These are phyloP conservation scores for Dryadula phaetusa DNA, from an alignment of 2,888 invertebrate genomes.

Conservation along the genomic window DNA sequence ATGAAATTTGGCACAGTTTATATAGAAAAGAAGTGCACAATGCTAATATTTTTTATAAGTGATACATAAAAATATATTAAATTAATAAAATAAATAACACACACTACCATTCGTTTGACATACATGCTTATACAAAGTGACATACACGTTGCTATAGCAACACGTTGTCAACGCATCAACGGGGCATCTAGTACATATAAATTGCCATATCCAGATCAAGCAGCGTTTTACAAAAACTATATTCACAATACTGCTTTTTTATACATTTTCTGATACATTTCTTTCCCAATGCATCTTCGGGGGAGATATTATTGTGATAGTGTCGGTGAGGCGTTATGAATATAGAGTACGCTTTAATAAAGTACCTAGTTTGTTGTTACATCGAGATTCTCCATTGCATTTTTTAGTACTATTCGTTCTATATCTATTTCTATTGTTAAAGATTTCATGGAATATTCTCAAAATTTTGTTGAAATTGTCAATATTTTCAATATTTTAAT, in stretches of 20 bases:
- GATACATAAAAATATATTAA: too few species aligned
- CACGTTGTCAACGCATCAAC: too few species aligned
- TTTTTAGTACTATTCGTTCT: conserved; percentile 50
- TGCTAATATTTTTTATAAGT: too few species aligned
- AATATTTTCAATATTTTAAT: too few species aligned
- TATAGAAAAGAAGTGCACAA: too few species aligned
- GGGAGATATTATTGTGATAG: conserved; percentile 81
- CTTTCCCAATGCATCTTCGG: conserved; percentile 81
- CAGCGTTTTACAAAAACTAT: conserved; percentile 49
- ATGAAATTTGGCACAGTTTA: too few species aligned
- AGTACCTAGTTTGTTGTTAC: conserved; percentile 61
- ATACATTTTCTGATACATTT: conserved; percentile 84
- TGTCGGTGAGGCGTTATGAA: conserved; percentile 81
- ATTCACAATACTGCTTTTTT: conserved; percentile 72
- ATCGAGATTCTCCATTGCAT: conserved; percentile 50
- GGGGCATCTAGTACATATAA: too few species aligned
- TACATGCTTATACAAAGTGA: too few species aligned
- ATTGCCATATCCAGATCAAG: conserved; percentile 54
- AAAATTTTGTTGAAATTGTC: too few species aligned
- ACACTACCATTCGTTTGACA: too few species aligned
- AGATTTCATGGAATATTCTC: conserved; percentile 1
- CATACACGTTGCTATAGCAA: too few species aligned
- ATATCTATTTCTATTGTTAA: conserved; percentile 36
- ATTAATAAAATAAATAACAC: too few species aligned
- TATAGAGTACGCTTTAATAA: conserved; percentile 82